Conservation (phyloP, 1,140 invertebrate genomes). For the Caenorhabditis remanei region DNA sequence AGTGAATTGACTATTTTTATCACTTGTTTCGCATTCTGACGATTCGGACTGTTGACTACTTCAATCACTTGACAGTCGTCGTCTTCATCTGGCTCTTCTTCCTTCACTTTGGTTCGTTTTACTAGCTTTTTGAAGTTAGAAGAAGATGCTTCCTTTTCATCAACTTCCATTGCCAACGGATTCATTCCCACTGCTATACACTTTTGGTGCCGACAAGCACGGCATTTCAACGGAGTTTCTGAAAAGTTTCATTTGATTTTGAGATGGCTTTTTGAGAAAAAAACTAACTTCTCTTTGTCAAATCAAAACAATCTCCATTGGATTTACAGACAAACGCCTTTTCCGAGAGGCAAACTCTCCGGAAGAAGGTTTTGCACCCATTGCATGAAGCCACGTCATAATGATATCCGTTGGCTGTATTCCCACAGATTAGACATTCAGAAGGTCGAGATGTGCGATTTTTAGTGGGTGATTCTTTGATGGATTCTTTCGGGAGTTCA, state of each 20-base stretch:
- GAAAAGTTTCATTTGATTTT: neutral
- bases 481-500: neutral
- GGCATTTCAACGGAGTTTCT: slow-evolving; percentile 21
- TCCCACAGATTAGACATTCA: slow-evolving; percentile 15
- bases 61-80: slow-evolving; percentile 9
- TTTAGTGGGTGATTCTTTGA: neutral
- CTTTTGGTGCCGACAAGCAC: slow-evolving; percentile 17
- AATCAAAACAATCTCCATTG: slow-evolving; percentile 32
- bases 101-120: slow-evolving; percentile 1
- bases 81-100: slow-evolving; percentile 19
- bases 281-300: slow-evolving; percentile 6
- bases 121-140: neutral
- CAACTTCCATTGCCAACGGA: slow-evolving; percentile 36
- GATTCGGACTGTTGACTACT: neutral
- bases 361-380: slow-evolving; percentile 67
- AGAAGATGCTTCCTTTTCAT: neutral
- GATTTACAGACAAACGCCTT: neutral
- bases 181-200: slow-evolving; percentile 22
- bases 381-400: slow-evolving; percentile 67
- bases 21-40: neutral
- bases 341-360: slow-evolving; percentile 24
- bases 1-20: neutral
- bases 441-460: neutral
- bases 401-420: slow-evolving; percentile 79
- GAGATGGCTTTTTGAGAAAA: neutral